These are phyloP conservation scores for Zaprionus nigranus DNA, from an alignment of 1,140 invertebrate genomes.

Conservation along the genomic window DNA sequence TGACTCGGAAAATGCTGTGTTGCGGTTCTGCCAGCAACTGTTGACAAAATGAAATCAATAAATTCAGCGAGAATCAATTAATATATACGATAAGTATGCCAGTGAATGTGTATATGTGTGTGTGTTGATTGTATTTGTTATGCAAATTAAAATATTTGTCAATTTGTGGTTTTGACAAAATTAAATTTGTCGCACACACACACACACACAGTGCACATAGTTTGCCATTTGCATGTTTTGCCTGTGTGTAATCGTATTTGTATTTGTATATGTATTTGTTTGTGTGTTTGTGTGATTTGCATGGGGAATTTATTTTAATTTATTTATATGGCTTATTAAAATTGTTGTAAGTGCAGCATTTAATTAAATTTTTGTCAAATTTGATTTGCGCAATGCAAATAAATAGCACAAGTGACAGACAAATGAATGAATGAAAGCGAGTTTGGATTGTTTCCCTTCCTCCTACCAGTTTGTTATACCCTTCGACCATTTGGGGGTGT, in stretches of 20 bases:
- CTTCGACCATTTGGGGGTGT: no score
- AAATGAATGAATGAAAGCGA: slow-evolving; percentile 15
- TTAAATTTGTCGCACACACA: slow-evolving; percentile 65
- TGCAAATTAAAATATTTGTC: slow-evolving; percentile 79
- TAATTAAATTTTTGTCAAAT: slow-evolving; percentile 76
- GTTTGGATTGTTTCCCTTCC: neutral
- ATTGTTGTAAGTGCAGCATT: slow-evolving; percentile 68
- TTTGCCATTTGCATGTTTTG: slow-evolving; percentile 44
- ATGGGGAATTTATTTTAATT: slow-evolving; percentile 60
- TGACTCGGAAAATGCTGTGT: slow-evolving; percentile 37
- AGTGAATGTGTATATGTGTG: slow-evolving; percentile 8
- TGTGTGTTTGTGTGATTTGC: slow-evolving; percentile 30
- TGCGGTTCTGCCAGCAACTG: slow-evolving; percentile 66
- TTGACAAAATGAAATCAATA: slow-evolving; percentile 82
- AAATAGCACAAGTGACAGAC: slow-evolving; percentile 17
- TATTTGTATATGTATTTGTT: slow-evolving; percentile 21
- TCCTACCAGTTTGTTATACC: no score
- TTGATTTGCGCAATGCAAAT: slow-evolving; percentile 55
- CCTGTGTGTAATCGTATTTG: neutral
- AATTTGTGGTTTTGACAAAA: slow-evolving; percentile 77
- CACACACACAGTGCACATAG: slow-evolving; percentile 26
- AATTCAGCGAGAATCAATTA: slow-evolving; percentile 81
- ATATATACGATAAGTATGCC: slow-evolving; percentile 49
- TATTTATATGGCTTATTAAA: slow-evolving; percentile 79
- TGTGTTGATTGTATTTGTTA: slow-evolving; percentile 49